Base-by-base conservation (phyloP, 2,888 invertebrate genomes). In the Drosophila anomalata region DNA sequence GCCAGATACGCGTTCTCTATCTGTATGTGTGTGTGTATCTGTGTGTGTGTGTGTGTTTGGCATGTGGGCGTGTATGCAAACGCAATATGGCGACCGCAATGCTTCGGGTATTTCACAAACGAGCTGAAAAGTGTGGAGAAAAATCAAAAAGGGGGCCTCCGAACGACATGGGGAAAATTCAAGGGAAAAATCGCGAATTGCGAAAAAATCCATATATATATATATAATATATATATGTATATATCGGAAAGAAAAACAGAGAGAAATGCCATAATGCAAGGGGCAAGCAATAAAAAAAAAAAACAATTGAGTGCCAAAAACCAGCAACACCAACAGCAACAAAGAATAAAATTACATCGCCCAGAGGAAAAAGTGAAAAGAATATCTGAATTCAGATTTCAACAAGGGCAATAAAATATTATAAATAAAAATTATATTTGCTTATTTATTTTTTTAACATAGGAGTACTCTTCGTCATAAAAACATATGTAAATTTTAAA, bases 81-180 rank as follows among this genome's bases (percentile, higher is more conserved):
- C 83, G 90, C 90, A 89, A 89, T 90, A 90, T 89, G 89, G 89
- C 89, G 88, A 89, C 89, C 89, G 90, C 89, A 89, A 89, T 88
- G 85, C 84, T 71, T 69, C 73, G 71, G 71, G 69, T 70, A 70
- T 70, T 70, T 62, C 73, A 51, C 72, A 70, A 58, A 70, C 67
- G 67, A 57, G 55, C 47, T 58, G 31, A 36, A 26, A 20, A 46
- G 11, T 50, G 17, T 36, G 31, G 47, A 31, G 17, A 51, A 29
- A 29, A 24, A 31, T 50, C 69, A 46, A 29, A 24, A 9, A 22
- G 33, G 55, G 36, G 44, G 39, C 54, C 14, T 14, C 14, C 14
- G 14, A 14, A 14, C 14, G 14, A 14, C 14, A 14, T 14, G 14
- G 14, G 14, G 14, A 14, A 14, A 14, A 14, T 14, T 14, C 14